Percentiles rank a stretch among this genome's conserved stretches.
Evolutionary conservation across 2,113 vertebrate species (phyloP).

Genomic region (Thinocorus orbignyianus): DNA sequence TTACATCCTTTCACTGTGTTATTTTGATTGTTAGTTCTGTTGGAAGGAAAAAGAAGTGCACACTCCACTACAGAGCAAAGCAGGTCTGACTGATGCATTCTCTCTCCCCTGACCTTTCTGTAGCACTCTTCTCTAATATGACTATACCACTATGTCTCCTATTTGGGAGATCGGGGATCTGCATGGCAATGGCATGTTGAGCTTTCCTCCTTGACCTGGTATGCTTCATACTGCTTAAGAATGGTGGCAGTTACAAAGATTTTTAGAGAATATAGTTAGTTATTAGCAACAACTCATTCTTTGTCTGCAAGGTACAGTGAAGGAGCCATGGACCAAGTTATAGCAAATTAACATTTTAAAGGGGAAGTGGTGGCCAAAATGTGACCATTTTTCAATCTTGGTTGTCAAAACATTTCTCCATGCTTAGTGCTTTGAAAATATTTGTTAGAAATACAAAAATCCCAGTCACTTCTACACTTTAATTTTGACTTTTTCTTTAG

Average conservation of each 20-base stretch:
- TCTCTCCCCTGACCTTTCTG: conserved; percentile 2
- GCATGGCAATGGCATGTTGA: not conserved
- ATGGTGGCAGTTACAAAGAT: not conserved
- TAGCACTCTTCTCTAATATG: not conserved
- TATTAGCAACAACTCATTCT: not conserved
- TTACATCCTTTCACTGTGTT: not conserved
- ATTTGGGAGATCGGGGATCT: not conserved
- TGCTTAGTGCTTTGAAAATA: not conserved
- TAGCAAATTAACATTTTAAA: not conserved
- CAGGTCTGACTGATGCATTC: not conserved
- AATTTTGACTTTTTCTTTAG: not conserved
- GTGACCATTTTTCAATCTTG: not conserved
- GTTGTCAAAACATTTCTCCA: not conserved
- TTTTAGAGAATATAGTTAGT: not conserved
- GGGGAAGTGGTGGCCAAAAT: not conserved
- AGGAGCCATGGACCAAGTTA: not conserved
- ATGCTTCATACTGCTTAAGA: not conserved
- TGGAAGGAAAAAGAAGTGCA: not conserved
- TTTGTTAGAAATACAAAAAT: not conserved
- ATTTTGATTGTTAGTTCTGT: not conserved
- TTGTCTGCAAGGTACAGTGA: not conserved
- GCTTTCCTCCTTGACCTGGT: not conserved
- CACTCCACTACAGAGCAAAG: not conserved
- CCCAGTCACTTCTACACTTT: not conserved
- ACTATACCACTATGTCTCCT: not conserved